Evolutionary conservation across 2,113 vertebrate species (phyloP).

Genomic region (Aptenodytes patagonicus): DNA sequence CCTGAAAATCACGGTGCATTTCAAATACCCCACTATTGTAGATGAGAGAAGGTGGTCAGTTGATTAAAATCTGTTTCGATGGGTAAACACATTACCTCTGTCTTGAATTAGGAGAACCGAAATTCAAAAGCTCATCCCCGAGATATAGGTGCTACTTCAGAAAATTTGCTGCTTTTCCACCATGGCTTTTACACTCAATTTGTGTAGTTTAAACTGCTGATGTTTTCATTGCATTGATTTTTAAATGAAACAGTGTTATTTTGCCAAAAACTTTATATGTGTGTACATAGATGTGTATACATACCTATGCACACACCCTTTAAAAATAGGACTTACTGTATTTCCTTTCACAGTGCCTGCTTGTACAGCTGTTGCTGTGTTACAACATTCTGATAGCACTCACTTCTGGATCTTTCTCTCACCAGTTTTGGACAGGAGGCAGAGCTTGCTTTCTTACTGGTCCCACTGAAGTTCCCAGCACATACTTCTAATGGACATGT

Average conservation of each 20-base stretch:
- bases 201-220: neutral
- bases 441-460: neutral
- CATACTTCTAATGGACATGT: neutral
- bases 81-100: neutral
- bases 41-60: neutral
- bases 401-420: neutral
- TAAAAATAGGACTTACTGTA: neutral
- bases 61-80: neutral
- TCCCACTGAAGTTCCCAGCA: neutral
- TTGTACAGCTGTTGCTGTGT: neutral
- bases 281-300: neutral
- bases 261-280: neutral
- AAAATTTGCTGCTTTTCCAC: neutral
- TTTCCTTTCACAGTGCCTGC: neutral
- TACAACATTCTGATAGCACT: neutral
- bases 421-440: neutral
- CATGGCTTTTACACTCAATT: neutral
- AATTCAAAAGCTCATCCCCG: neutral
- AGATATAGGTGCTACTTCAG: neutral
- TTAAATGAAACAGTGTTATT: neutral
- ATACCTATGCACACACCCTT: neutral
- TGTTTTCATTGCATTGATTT: neutral
- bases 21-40: neutral
- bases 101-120: neutral
- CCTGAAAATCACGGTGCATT: neutral